A percentile compares a stretch with the other conserved stretches of the same genome.
phyloP scores from a whole-genome alignment of 2,888 invertebrate species.

The Tyria jacobaeae region DNA sequence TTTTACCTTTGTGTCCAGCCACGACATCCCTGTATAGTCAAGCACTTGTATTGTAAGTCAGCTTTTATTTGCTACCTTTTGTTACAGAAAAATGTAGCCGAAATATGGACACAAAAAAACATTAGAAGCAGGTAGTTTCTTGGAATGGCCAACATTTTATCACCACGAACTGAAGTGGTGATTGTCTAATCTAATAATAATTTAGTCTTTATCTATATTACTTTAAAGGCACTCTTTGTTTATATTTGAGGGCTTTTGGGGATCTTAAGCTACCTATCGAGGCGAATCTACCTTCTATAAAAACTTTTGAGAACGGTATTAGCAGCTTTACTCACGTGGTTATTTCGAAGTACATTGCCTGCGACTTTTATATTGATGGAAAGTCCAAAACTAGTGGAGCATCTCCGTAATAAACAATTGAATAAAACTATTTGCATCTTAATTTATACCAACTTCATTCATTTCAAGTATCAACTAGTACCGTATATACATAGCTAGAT shows the following conservation, averaged over 20 bases:
- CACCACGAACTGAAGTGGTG: conserved; percentile 13
- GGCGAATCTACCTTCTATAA: no score
- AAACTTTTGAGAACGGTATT: no score
- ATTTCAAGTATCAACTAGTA: neutral
- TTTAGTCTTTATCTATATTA: neutral
- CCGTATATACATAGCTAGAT: no score
- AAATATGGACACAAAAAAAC: conserved; percentile 6
- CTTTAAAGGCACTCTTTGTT: no score
- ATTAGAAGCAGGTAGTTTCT: conserved; percentile 26
- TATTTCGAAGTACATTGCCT: no score
- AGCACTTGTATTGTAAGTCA: conserved; percentile 11
- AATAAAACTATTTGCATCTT: no score
- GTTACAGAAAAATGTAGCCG: conserved; percentile 23
- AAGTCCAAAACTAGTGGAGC: no score
- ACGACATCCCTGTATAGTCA: neutral
- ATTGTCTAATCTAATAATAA: conserved; percentile 12
- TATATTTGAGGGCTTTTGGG: no score
- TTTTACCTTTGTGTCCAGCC: neutral
- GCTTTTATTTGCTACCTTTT: conserved; percentile 27
- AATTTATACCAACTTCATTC: neutral
- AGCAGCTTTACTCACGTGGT: no score
- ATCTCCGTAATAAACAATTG: no score
- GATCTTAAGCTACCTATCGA: no score
- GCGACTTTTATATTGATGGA: no score
- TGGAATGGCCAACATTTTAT: conserved; percentile 15